These are phyloP conservation scores for Barbus barbus DNA, from an alignment of 2,113 vertebrate genomes.

Conservation along the genomic window DNA sequence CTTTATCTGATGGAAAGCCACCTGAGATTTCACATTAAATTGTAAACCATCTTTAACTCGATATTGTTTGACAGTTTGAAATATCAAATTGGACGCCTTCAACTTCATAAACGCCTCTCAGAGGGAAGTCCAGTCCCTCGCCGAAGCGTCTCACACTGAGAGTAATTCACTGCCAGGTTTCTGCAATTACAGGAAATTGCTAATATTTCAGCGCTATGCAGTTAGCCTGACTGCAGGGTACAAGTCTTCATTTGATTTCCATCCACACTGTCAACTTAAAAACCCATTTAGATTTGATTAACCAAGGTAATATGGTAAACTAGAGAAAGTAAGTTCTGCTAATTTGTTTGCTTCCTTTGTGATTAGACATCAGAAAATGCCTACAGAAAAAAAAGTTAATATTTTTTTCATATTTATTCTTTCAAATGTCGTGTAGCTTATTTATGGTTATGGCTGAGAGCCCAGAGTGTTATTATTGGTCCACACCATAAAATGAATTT, in stretches of 20 bases:
- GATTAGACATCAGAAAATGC: slow-evolving; percentile 16
- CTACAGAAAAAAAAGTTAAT: background rate
- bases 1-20: background rate
- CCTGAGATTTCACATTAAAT: background rate
- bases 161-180: slow-evolving; percentile 42
- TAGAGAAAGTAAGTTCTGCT: slow-evolving; percentile 7
- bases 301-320: slow-evolving; percentile 23
- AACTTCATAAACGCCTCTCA: slow-evolving; percentile 31
- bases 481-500: slow-evolving; percentile 25
- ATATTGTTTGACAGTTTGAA: background rate
- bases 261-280: slow-evolving; percentile 34
- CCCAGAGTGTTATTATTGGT: slow-evolving; percentile 38
- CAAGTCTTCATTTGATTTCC: slow-evolving; percentile 39
- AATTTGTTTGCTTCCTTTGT: slow-evolving; percentile 19
- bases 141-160: slow-evolving; percentile 11
- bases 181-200: slow-evolving; percentile 46
- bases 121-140: slow-evolving; percentile 31
- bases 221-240: slow-evolving; percentile 45
- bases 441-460: slow-evolving; percentile 32
- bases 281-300: slow-evolving; percentile 45
- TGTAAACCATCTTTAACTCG: background rate
- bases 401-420: slow-evolving; percentile 13
- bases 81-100: slow-evolving; percentile 3
- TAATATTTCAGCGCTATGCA: slow-evolving; percentile 43
- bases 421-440: slow-evolving; percentile 21